A percentile compares a stretch with the other conserved stretches of the same genome.
These are phyloP conservation scores for Conomelus anceps DNA, from an alignment of 2,888 invertebrate species.

Conservation along the genomic window DNA sequence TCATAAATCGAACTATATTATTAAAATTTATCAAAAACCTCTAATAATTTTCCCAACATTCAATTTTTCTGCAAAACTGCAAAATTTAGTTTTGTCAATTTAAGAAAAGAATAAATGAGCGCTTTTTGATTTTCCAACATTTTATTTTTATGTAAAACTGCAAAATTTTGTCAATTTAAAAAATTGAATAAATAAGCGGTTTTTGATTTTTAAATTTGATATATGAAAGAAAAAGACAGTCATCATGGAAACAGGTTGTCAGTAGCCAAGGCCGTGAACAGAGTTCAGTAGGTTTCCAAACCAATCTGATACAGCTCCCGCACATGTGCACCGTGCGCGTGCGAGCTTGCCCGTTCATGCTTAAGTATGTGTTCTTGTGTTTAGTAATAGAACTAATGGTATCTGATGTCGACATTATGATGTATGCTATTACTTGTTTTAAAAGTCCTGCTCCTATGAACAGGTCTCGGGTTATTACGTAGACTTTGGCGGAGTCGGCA, in stretches of 20 bases:
- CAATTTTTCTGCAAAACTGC: too few relatives aligned
- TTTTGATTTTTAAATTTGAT: background rate
- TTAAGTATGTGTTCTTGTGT: background rate
- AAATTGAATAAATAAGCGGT: background rate
- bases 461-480: background rate
- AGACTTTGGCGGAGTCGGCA: background rate
- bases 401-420: background rate
- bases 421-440: background rate
- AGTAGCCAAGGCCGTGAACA: background rate
- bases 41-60: too few relatives aligned
- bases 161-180: too few relatives aligned
- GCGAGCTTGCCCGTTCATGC: background rate
- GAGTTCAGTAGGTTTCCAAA: background rate
- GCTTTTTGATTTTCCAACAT: too few relatives aligned
- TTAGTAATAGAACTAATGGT: too few relatives aligned
- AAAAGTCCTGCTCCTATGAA: background rate
- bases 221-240: background rate
- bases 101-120: too few relatives aligned
- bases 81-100: too few relatives aligned
- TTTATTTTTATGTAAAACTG: too few relatives aligned
- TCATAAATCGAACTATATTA: too few relatives aligned
- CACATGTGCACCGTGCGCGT: too few relatives aligned
- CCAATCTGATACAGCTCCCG: background rate
- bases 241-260: background rate
- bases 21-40: too few relatives aligned